Conservation (phyloP, 2,113 vertebrate species). For the Pteronura brasiliensis region DNA sequence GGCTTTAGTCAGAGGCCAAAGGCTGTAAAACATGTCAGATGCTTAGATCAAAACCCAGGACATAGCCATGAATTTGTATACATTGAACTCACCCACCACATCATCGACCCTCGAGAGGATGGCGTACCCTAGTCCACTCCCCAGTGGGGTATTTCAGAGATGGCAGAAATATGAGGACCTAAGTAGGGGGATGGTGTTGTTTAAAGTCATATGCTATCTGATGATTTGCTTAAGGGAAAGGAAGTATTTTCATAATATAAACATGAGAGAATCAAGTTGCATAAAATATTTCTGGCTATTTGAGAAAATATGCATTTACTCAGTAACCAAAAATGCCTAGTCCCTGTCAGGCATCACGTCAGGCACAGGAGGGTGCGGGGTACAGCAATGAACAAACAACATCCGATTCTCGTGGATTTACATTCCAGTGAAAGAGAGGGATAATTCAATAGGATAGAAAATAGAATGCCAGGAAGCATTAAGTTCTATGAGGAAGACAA, state of each 20-base stretch:
- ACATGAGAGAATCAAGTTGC: slow-evolving; percentile 10
- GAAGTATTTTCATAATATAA: neutral
- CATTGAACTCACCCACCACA: neutral
- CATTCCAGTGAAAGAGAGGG: neutral
- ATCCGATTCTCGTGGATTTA: neutral
- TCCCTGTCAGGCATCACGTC: neutral
- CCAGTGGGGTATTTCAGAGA: neutral
- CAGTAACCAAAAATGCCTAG: neutral
- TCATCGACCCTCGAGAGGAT: neutral
- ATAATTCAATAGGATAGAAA: neutral
- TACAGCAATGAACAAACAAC: neutral
- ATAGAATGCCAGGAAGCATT: neutral
- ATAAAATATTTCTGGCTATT: neutral
- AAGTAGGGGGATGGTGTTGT: neutral
- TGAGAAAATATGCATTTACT: neutral
- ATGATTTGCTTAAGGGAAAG: neutral
- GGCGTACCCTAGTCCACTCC: no score
- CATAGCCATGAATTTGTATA: neutral
- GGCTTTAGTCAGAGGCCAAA: neutral
- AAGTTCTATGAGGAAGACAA: neutral
- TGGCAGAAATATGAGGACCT: neutral
- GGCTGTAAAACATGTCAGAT: neutral
- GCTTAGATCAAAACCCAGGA: neutral
- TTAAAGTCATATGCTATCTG: neutral
- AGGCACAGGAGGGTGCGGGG: neutral